Evolutionary conservation across 2,888 invertebrate species (phyloP), one percentile per base, ranked within the genome.

Genomic region (Resseliella maxima): DNA sequence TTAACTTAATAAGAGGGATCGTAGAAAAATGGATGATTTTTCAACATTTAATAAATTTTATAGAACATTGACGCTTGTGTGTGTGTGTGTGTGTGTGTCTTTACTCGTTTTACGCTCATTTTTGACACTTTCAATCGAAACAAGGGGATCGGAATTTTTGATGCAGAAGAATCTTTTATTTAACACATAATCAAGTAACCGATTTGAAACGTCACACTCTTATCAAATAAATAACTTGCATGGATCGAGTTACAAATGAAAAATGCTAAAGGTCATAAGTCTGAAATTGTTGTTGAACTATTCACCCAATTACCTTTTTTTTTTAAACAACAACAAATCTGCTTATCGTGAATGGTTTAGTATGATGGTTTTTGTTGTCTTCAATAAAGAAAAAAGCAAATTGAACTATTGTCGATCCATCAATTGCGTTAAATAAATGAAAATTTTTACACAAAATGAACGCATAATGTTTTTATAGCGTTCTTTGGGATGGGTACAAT

Each of bases 231-330:
- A 59, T 50, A 21, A 18, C 10, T 24, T 27, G 72, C 5, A 59
- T 24, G 31, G 31, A 72, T 72, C 15, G 31, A 18, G 72, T 72
- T 72, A 27, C 31, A 15, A 72, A 27, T 35, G 27, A 35, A 72
- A 72, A 31, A 72, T 72, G 72, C 21, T 35, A 72, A 72, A 72
- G 72, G 72, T 72, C 31, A 72, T 31, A 72, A 31, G 35, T 72
- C n/a, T 12, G 31, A 31, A 59, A 59, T 59, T 24, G 72, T 35
- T n/a, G 2, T 27, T 72, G 72, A 72, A 72, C 72, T 31, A 5
- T 72, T 72, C 31, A 15, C 15, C 35, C 35, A 72, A 21, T 72
- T 72, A 15, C 15, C 15, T 50, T 50, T 50, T 50, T 21, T 18
- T 50, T 41, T 18, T 6, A 41, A 41, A 41, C 5, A 50, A 50